Percentiles rank a stretch among this genome's conserved stretches.
These are phyloP conservation scores for Martes martes DNA, from an alignment of 2,113 vertebrate genomes.

Conservation along the genomic window DNA sequence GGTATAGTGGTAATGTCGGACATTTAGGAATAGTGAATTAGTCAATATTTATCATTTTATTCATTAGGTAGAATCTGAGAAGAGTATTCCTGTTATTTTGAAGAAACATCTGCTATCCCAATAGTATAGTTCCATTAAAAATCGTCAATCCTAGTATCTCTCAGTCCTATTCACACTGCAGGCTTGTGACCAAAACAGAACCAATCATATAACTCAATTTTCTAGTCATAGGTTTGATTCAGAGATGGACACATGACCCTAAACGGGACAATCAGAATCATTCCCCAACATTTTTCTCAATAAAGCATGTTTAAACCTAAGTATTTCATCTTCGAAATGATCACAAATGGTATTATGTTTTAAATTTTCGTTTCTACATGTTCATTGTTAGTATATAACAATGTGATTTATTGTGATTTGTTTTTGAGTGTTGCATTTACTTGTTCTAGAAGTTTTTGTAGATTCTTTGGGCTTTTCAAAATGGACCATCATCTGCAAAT, in stretches of 20 bases:
- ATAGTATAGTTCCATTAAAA: not conserved
- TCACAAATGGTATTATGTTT: not conserved
- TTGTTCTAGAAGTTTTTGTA: not conserved
- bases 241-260: not conserved
- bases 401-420: not conserved
- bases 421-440: not conserved
- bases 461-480: not conserved
- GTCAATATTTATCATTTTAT: not conserved
- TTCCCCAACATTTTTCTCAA: not conserved
- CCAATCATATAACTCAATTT: not conserved
- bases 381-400: not conserved
- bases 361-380: not conserved
- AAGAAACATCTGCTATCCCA: not conserved
- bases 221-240: not conserved
- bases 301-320: not conserved
- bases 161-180: not conserved
- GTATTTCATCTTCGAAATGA: not conserved
- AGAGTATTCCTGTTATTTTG: not conserved
- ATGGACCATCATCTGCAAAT: not conserved
- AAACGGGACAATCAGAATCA: not conserved
- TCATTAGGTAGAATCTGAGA: not conserved
- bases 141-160: not conserved
- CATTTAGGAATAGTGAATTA: not conserved
- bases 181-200: not conserved
- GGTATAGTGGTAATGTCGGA: not conserved